Evolutionary conservation across 2,888 invertebrate species (phyloP), one percentile per base, ranked within the genome.

Genomic region (Temnothorax unifasciatus): DNA sequence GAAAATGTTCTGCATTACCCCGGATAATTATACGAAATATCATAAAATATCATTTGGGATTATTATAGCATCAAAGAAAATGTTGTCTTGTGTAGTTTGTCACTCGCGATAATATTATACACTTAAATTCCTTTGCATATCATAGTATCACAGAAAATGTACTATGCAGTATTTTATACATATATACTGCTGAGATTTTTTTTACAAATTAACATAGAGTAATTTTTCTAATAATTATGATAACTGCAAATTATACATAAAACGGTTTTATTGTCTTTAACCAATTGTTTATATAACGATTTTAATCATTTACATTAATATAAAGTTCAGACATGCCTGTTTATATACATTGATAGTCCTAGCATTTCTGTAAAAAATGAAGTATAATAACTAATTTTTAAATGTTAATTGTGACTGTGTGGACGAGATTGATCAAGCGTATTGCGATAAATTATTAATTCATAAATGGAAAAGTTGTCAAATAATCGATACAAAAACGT

Each of bases 101-200:
- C 75, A 82, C 73, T 85, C 74, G 79, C 41, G 38, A 47, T 44
- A 83, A 71, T 63, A 77, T 73, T 29, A 29, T 29, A 29, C 29
- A 64, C 61, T 76, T 29, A 29, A 29, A 29, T 29, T 83, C 25
- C 8, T 34, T 85, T 82, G 44, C 59, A 86, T 41, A 69, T 84
- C 57, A 75, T 84, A 83, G 82, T 91, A 91, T 91, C 91, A 90
- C 90, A 90, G 91, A 90, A 89, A 81, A 77, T 82, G 34, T 86
- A 84, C 81, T 88, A 74, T 82, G 87, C 75, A 87, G 29, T 66
- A 73, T 68, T 57, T 71, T 34, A 74, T 38, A 54, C 69, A 75
- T 61, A 54, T 76, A 61, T 61, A n/a, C 41, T 85, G 69, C 75
- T 84, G n/a, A 52, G 52, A 47, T 47, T 25, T 76, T 34, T 73